These are phyloP conservation scores for Dasypolia templi DNA, from an alignment of 2,888 invertebrate genomes.

Conservation along the genomic window DNA sequence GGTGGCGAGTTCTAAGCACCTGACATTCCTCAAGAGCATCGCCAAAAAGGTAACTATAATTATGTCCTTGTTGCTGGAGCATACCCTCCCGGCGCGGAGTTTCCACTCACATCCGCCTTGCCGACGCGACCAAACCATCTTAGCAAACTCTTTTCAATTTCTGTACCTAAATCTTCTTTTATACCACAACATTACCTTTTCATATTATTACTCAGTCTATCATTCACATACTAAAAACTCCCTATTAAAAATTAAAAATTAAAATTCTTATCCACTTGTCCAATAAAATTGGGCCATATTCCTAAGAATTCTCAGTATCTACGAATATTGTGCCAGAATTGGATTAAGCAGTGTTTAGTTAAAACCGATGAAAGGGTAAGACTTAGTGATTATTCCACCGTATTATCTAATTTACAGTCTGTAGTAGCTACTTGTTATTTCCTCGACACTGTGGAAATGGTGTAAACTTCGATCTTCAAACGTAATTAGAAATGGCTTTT, in stretches of 20 bases:
- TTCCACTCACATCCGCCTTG: too few species aligned
- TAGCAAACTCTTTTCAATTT: too few species aligned
- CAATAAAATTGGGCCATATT: slow-evolving; percentile 47
- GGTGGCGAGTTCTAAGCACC: too few species aligned
- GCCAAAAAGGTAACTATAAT: too few species aligned
- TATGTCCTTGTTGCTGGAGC: too few species aligned
- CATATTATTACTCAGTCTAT: background rate
- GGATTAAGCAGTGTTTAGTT: slow-evolving; percentile 76
- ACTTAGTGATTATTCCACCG: slow-evolving; percentile 65
- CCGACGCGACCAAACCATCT: too few species aligned
- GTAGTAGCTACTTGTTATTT: slow-evolving; percentile 62
- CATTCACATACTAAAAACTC: background rate
- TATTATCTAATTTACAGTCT: slow-evolving; percentile 63
- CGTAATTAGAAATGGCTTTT: slow-evolving; percentile 58
- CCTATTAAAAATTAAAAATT: background rate
- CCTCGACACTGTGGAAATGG: slow-evolving; percentile 26
- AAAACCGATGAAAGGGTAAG: slow-evolving; percentile 73
- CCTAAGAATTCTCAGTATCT: slow-evolving; percentile 55
- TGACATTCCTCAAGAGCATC: too few species aligned
- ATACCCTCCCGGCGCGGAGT: too few species aligned
- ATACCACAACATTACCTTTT: too few species aligned
- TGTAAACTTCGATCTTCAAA: slow-evolving; percentile 60
- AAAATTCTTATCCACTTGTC: slow-evolving; percentile 2
- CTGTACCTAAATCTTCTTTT: too few species aligned
- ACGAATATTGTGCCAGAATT: slow-evolving; percentile 70